Base-by-base conservation (phyloP, 2,113 vertebrate genomes). In the Brevimyrus niger region DNA sequence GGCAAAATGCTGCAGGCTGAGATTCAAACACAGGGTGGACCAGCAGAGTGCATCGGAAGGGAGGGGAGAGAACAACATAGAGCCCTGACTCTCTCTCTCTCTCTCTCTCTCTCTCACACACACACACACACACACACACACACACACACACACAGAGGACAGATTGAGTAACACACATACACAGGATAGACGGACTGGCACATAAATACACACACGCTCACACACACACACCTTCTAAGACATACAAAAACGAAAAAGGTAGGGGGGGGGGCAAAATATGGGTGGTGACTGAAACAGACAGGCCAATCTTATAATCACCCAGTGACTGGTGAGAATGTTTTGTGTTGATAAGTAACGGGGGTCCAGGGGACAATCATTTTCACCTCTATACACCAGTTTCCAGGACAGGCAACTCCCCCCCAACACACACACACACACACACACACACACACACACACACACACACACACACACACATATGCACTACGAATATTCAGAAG, bases 401-500 rank as follows among this genome's bases (percentile, higher is more conserved):
- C 27, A 69, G 27, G 27, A 69, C 38, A 82, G 31, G 1, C 6
- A 82, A 58, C 38, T 58, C 35, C 4, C 48, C 21, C 27, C 88
- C 46, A 4, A 80, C 83, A 82, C 58, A 89, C 21, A 84, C 82
- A 90, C 91, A 88, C 53, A 8, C n/a, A 21, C 89, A 69, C 83
- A 82, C 55, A 89, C 21, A 84, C 82, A 90, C 91, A 88, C 88
- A 91, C 47, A 84, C 6, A 84, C 82, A 48, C 83, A 85, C 46
- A 85, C 47, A 86, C n/a, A 86, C 84, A 86, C 84, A 86, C 46
- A 86, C 80, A 8, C 80, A 9, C 23, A 3, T 19, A 83, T 23
- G 44, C 82, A 84, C 82, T 48, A 27, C n/a, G 58, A 86, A 86
- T 84, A 86, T 27, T 84, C 1, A 61, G 83, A 44, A 85, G 80